Conservation (phyloP, 1,140 invertebrate genomes). For the Drosophila trapezifrons region DNA sequence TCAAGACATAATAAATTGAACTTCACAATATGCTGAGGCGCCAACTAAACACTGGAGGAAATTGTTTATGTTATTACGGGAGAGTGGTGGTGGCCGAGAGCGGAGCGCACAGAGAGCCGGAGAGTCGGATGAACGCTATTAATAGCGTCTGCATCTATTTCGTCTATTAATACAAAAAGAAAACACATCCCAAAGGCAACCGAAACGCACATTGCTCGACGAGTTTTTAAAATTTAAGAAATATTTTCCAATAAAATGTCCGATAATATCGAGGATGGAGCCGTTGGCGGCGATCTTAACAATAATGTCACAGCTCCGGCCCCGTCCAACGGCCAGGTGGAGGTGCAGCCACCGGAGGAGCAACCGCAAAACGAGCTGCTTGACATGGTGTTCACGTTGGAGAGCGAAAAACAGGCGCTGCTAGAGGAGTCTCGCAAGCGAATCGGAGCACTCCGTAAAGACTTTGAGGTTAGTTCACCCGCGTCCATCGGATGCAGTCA, state of each 20-base stretch:
- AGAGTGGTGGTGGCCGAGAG: constrained; percentile 26
- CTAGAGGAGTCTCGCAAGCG: constrained; percentile 79
- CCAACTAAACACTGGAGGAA: constrained; percentile 56
- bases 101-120: constrained; percentile 9
- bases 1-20: constrained; percentile 72
- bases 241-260: constrained; percentile 60
- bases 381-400: constrained; percentile 81
- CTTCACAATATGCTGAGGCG: constrained; percentile 62
- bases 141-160: constrained; percentile 75
- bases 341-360: constrained; percentile 17
- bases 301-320: constrained; percentile 54
- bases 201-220: constrained; percentile 49
- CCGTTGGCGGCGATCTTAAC: constrained; percentile 69
- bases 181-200: constrained; percentile 48
- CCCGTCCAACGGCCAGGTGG: constrained; percentile 12
- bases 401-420: constrained; percentile 81
- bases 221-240: constrained; percentile 35
- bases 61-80: constrained; percentile 43
- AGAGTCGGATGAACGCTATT: constrained; percentile 53
- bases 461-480: constrained; percentile 80
- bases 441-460: constrained; percentile 77
- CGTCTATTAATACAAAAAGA: constrained; percentile 74
- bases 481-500: background rate
- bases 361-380: constrained; percentile 75
- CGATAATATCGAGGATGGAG: constrained; percentile 47